phyloP scores from a whole-genome alignment of 2,797 vertebrate genomes.

The Xerus rutilus region DNA sequence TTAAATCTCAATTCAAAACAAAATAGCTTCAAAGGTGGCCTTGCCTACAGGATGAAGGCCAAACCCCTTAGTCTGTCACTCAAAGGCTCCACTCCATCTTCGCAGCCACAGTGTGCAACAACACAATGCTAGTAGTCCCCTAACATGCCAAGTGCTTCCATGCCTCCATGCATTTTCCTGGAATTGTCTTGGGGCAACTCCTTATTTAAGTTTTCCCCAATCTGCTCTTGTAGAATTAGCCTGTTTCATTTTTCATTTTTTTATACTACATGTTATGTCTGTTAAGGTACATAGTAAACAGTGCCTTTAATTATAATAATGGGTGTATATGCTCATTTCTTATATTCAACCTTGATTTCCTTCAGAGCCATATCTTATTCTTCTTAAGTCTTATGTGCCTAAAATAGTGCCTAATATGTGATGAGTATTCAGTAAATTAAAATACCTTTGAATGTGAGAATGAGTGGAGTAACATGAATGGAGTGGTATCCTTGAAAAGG shows the following conservation, averaged over 20 bases:
- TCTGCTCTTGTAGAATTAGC: not conserved
- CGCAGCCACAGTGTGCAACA: not conserved
- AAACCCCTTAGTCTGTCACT: not conserved
- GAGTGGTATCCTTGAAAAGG: not conserved
- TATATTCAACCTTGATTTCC: not conserved
- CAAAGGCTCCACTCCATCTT: not conserved
- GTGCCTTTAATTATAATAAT: slow-evolving; percentile 33
- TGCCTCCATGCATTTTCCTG: not conserved
- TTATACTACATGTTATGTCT: not conserved
- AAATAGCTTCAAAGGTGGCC: not conserved
- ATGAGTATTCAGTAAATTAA: not conserved
- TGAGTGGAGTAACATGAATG: not conserved
- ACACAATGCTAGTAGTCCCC: not conserved
- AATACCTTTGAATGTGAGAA: slow-evolving; percentile 40
- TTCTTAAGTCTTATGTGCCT: slow-evolving; percentile 38
- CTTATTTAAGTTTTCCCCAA: not conserved
- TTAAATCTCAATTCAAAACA: not conserved
- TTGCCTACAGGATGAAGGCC: not conserved
- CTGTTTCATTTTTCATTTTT: slow-evolving; percentile 39
- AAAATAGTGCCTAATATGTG: not conserved
- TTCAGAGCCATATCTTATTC: slow-evolving; percentile 1
- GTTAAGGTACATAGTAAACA: slow-evolving; percentile 6
- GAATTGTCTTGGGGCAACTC: not conserved
- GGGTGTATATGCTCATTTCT: not conserved
- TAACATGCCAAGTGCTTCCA: not conserved